A percentile compares a stretch with the other conserved stretches of the same genome.
phyloP scores from a whole-genome alignment of 2,888 invertebrate species.

The Orthonychiurus folsomi region DNA sequence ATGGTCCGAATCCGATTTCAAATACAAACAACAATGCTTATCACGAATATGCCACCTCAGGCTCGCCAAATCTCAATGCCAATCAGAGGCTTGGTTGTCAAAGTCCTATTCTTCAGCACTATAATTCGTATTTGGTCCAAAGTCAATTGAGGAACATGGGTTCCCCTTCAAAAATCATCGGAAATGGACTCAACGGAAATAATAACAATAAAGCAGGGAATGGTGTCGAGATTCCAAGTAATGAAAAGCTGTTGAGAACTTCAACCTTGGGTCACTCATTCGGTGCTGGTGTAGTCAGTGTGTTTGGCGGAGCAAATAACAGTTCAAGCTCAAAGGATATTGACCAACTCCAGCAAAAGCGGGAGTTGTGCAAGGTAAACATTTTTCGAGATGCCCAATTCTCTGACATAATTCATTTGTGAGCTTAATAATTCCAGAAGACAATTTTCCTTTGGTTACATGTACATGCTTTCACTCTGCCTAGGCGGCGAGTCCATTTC shows the following conservation, averaged over 20 bases:
- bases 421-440: too few relatives aligned
- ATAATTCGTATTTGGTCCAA: neutral
- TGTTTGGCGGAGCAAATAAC: neutral
- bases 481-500: too few relatives aligned
- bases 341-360: slow-evolving; percentile 1
- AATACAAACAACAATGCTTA: slow-evolving; percentile 1
- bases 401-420: too few relatives aligned
- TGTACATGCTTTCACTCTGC: too few relatives aligned
- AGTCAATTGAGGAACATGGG: neutral
- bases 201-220: neutral
- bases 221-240: neutral
- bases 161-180: neutral
- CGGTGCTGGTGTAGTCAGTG: neutral
- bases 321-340: neutral
- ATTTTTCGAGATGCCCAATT: neutral
- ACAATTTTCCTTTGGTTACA: too few relatives aligned
- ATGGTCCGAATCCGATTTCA: neutral
- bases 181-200: neutral
- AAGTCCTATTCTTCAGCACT: neutral
- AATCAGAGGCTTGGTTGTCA: neutral
- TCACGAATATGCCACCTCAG: neutral
- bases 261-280: neutral
- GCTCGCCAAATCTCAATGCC: neutral
- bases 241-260: neutral
- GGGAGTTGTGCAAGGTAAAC: slow-evolving; percentile 4